Evolutionary conservation across 2,888 invertebrate genomes (phyloP).

Genomic region (Coronaproctus castanopsis): DNA sequence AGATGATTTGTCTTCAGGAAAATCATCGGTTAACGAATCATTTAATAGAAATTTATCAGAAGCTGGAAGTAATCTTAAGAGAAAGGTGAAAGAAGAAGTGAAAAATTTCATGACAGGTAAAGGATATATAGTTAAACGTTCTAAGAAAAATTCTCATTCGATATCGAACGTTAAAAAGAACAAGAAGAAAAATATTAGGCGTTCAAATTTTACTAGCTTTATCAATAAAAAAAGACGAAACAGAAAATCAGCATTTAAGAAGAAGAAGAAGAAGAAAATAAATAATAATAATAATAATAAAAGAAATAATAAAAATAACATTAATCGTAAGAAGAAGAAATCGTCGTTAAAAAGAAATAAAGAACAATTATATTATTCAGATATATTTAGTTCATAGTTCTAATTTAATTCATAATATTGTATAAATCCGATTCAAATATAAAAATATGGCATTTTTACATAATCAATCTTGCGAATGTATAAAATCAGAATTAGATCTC

Average conservation of each 20-base stretch:
- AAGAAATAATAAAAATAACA: neutral
- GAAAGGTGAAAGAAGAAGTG: slow-evolving; percentile 4
- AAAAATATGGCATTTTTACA: slow-evolving; percentile 18
- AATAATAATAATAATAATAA: slow-evolving; percentile 1
- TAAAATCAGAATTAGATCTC: slow-evolving; percentile 18
- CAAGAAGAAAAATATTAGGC: neutral
- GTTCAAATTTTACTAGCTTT: too few species aligned
- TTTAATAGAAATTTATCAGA: neutral
- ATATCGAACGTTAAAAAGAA: neutral
- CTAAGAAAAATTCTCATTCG: neutral
- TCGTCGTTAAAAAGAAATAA: neutral
- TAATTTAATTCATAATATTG: too few species aligned
- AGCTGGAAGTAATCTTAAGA: slow-evolving; percentile 1
- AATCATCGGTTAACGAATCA: neutral
- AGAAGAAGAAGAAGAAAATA: neutral
- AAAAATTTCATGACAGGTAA: neutral
- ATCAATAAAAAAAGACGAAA: too few species aligned
- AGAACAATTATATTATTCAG: neutral
- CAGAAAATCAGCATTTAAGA: too few species aligned
- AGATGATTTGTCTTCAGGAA: slow-evolving; percentile 4
- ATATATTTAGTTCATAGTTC: slow-evolving; percentile 12
- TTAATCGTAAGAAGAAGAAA: neutral
- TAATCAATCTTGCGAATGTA: slow-evolving; percentile 18
- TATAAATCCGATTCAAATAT: too few species aligned
- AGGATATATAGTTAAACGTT: neutral